These are phyloP conservation scores for Choristoneura fumiferana DNA, from an alignment of 1,140 invertebrate species.

Conservation along the genomic window DNA sequence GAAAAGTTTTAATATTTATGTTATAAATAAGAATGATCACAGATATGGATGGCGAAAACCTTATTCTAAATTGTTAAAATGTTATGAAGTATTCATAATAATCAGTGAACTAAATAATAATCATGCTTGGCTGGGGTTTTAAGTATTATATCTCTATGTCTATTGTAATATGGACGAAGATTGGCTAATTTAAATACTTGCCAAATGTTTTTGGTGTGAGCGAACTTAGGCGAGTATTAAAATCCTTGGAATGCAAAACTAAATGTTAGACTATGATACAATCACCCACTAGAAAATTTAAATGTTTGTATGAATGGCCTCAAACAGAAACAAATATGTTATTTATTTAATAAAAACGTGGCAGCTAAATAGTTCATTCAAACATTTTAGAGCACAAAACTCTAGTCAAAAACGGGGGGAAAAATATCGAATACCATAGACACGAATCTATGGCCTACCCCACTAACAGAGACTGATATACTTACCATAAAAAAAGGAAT, in stretches of 20 bases:
- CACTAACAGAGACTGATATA: constrained; percentile 13
- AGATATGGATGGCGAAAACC: too few relatives aligned
- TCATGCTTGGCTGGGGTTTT: constrained; percentile 50
- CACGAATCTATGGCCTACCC: neutral
- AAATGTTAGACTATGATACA: too few relatives aligned
- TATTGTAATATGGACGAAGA: constrained; percentile 20
- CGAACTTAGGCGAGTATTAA: constrained; percentile 25
- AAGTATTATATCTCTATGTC: constrained; percentile 28
- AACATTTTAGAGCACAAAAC: constrained; percentile 11
- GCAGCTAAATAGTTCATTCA: neutral
- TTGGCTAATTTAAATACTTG: constrained; percentile 50
- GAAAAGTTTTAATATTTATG: too few relatives aligned
- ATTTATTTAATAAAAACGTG: too few relatives aligned
- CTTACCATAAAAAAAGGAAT: constrained; percentile 10
- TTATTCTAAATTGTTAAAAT: too few relatives aligned
- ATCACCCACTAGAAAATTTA: too few relatives aligned
- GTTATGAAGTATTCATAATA: too few relatives aligned
- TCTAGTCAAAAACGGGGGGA: constrained; percentile 1
- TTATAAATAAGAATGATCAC: too few relatives aligned
- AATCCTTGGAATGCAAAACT: too few relatives aligned
- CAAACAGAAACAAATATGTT: too few relatives aligned
- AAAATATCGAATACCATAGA: neutral
- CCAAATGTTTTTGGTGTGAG: constrained; percentile 59
- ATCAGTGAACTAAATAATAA: constrained; percentile 28
- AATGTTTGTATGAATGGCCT: too few relatives aligned